phyloP scores from a whole-genome alignment of 2,888 invertebrate genomes.

The Nomada fucata region DNA sequence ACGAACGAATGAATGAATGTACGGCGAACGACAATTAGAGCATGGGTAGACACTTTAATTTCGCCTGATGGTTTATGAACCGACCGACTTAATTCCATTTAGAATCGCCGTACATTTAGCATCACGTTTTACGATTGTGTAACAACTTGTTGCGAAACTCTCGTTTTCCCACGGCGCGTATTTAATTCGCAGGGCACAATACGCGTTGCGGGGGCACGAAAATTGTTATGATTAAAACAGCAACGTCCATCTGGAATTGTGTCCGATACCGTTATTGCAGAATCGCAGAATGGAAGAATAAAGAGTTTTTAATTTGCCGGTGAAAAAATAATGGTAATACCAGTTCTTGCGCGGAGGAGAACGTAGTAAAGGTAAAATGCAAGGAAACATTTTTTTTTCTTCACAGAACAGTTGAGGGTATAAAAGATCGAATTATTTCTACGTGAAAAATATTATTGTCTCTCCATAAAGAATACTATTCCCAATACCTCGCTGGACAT shows the following conservation, averaged over 20 bases:
- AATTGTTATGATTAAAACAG: slow-evolving; percentile 31
- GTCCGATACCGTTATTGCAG: neutral
- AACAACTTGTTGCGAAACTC: slow-evolving; percentile 60
- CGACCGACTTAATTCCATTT: slow-evolving; percentile 53
- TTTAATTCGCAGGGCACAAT: slow-evolving; percentile 57
- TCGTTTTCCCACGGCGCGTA: slow-evolving; percentile 66
- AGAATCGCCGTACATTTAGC: slow-evolving; percentile 51
- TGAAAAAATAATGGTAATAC: no score
- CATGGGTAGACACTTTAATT: slow-evolving; percentile 26
- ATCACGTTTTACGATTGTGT: slow-evolving; percentile 54
- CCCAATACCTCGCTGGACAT: no score
- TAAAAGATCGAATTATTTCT: no score
- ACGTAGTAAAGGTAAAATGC: no score
- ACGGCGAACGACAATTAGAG: slow-evolving; percentile 32
- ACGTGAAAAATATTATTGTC: no score
- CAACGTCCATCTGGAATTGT: neutral
- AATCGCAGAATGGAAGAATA: slow-evolving; percentile 2
- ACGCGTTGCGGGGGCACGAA: neutral
- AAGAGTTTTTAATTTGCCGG: neutral
- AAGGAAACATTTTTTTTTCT: no score
- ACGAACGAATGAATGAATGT: slow-evolving; percentile 11
- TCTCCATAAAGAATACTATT: no score
- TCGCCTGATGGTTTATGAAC: slow-evolving; percentile 34
- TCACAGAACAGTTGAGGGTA: no score
- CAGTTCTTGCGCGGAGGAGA: no score